phyloP scores from a whole-genome alignment of 2,113 vertebrate genomes.

The Hemibagrus wyckioides region DNA sequence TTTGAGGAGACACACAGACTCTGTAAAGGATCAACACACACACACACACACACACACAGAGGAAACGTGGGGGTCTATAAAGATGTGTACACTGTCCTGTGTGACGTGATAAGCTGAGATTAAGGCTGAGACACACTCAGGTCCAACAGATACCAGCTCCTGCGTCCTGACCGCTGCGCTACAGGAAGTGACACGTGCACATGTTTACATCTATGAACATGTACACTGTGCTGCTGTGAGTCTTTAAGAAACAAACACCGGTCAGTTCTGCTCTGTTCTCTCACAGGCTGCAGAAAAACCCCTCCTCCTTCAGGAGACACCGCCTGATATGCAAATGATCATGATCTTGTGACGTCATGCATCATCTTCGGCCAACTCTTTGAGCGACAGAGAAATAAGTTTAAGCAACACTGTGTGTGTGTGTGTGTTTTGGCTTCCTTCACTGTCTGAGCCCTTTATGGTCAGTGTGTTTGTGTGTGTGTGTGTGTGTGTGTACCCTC shows the following conservation, averaged over 20 bases:
- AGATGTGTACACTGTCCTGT: not conserved
- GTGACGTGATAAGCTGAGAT: not conserved
- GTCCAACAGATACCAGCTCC: not conserved
- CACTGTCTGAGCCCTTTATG: too few species aligned
- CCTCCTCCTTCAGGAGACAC: not conserved
- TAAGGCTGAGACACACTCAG: not conserved
- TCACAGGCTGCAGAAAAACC: not conserved
- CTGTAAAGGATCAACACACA: not conserved
- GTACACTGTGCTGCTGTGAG: not conserved
- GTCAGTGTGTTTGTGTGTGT: not conserved
- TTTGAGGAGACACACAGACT: slow-evolving; percentile 60
- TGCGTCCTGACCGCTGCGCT: not conserved
- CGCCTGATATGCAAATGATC: not conserved
- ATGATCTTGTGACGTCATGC: not conserved
- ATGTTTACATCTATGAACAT: not conserved
- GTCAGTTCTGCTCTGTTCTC: not conserved
- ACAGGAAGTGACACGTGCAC: not conserved
- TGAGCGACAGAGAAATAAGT: not conserved
- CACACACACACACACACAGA: not conserved
- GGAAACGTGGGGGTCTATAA: not conserved
- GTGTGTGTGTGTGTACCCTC: slow-evolving; percentile 55
- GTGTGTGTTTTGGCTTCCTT: not conserved
- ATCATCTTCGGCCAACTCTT: not conserved
- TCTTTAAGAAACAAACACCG: not conserved
- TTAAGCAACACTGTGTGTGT: not conserved